Percentiles rank a stretch among this genome's conserved stretches.
These are phyloP conservation scores for Sminthurinus aureus DNA, from an alignment of 2,888 invertebrate genomes.

Conservation along the genomic window DNA sequence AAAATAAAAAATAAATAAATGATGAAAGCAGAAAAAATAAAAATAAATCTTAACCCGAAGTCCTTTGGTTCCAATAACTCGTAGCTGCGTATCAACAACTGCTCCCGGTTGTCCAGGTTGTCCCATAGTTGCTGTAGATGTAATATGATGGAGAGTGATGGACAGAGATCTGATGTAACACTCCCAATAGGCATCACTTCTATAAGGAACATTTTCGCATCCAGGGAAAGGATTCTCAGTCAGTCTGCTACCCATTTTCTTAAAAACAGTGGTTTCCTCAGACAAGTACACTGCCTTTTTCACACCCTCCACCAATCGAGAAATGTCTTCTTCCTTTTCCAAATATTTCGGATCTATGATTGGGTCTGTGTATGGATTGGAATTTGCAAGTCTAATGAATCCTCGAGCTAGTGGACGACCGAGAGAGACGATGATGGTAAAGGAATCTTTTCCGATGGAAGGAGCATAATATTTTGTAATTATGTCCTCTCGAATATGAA, in stretches of 20 bases:
- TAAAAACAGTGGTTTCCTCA: slow-evolving; percentile 52
- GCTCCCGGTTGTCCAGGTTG: neutral
- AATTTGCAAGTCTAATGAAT: slow-evolving; percentile 43
- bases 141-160: slow-evolving; percentile 33
- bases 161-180: slow-evolving; percentile 41
- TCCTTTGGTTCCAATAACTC: slow-evolving; percentile 28
- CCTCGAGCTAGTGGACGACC: slow-evolving; percentile 51
- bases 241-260: slow-evolving; percentile 49
- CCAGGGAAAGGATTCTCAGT: slow-evolving; percentile 51
- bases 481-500: slow-evolving; percentile 45
- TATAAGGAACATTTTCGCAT: slow-evolving; percentile 47
- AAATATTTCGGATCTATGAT: slow-evolving; percentile 57
- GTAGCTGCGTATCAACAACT: slow-evolving; percentile 25
- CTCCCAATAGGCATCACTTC: slow-evolving; percentile 56
- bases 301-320: slow-evolving; percentile 52
- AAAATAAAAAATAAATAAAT: too few species aligned
- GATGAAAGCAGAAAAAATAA: too few species aligned
- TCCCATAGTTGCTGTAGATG: slow-evolving; percentile 30
- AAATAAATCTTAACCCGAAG: neutral
- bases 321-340: slow-evolving; percentile 48
- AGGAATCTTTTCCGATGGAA: slow-evolving; percentile 52
- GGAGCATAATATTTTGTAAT: slow-evolving; percentile 47
- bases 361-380: slow-evolving; percentile 45
- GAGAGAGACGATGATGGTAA: slow-evolving; percentile 52
- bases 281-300: slow-evolving; percentile 49